These are phyloP conservation scores for Upupa epops DNA, from an alignment of 2,113 vertebrate genomes.

Conservation along the genomic window DNA sequence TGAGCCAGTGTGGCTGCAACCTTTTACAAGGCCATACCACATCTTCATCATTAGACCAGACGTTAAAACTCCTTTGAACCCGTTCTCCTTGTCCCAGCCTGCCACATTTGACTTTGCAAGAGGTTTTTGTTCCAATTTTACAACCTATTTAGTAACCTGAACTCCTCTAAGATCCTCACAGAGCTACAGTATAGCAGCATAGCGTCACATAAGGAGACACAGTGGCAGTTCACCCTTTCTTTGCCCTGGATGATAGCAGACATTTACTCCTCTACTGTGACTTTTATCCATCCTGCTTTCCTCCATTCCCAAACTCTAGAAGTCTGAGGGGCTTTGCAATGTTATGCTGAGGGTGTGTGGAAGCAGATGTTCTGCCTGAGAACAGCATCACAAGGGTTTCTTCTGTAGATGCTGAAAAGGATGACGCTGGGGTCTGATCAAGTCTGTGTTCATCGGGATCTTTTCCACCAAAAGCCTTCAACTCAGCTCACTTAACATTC, in stretches of 20 bases:
- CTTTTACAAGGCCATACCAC: not conserved
- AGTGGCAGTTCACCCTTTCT: not conserved
- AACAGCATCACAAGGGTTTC: not conserved
- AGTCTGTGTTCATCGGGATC: accelerated
- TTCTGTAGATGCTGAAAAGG: not conserved
- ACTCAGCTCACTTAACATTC: not conserved
- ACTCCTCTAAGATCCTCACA: not conserved
- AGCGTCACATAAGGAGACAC: not conserved
- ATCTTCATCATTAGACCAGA: not conserved
- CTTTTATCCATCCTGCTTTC: not conserved
- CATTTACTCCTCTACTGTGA: accelerated
- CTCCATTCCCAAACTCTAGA: not conserved
- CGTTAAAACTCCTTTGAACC: not conserved
- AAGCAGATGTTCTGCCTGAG: not conserved
- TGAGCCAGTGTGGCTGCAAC: not conserved
- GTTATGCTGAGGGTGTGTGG: not conserved
- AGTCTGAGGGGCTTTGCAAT: not conserved
- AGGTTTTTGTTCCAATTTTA: conserved; percentile 3
- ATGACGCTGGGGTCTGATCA: not conserved
- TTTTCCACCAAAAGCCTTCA: not conserved
- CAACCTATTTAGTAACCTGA: not conserved
- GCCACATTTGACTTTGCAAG: not conserved
- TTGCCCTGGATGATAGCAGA: not conserved
- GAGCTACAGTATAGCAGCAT: not conserved
- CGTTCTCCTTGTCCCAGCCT: not conserved